phyloP scores from a whole-genome alignment of 2,797 vertebrate genomes.

The Semaprochilodus insignis region DNA sequence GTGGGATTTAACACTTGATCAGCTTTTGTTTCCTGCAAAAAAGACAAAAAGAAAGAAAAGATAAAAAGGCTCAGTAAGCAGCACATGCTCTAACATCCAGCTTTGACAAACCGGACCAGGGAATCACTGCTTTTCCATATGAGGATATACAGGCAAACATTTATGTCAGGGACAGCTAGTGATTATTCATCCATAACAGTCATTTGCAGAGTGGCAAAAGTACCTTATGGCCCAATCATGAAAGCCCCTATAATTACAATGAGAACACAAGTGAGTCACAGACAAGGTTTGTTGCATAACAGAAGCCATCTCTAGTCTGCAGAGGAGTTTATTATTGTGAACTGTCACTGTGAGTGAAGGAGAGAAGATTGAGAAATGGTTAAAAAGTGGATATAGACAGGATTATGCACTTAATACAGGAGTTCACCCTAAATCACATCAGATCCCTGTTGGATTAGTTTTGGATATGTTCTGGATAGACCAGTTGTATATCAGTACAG shows the following conservation, averaged over 20 bases:
- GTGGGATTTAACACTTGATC: conserved; percentile 35
- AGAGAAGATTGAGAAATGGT: not conserved
- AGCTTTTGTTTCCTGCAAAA: conserved; percentile 17
- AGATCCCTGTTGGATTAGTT: too few species aligned
- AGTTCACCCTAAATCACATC: too few species aligned
- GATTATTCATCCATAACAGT: conserved; percentile 2
- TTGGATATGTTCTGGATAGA: too few species aligned
- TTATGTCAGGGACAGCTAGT: not conserved
- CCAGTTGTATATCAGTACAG: too few species aligned
- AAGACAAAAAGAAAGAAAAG: not conserved
- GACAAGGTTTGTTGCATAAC: not conserved
- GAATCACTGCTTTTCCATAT: not conserved
- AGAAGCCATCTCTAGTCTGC: not conserved
- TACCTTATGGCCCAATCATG: conserved; percentile 17
- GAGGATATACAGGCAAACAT: not conserved
- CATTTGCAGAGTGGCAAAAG: conserved; percentile 11
- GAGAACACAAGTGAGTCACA: conserved; percentile 6
- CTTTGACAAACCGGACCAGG: not conserved
- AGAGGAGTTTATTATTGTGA: not conserved
- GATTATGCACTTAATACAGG: not conserved
- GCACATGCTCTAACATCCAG: conserved; percentile 14
- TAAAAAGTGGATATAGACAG: not conserved
- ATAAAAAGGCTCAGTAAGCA: not conserved
- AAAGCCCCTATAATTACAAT: conserved; percentile 13
- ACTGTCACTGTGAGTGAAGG: not conserved